Evolutionary conservation across 2,888 invertebrate species (phyloP), one percentile per base, ranked within the genome.

Genomic region (Andrena hattorfiana): DNA sequence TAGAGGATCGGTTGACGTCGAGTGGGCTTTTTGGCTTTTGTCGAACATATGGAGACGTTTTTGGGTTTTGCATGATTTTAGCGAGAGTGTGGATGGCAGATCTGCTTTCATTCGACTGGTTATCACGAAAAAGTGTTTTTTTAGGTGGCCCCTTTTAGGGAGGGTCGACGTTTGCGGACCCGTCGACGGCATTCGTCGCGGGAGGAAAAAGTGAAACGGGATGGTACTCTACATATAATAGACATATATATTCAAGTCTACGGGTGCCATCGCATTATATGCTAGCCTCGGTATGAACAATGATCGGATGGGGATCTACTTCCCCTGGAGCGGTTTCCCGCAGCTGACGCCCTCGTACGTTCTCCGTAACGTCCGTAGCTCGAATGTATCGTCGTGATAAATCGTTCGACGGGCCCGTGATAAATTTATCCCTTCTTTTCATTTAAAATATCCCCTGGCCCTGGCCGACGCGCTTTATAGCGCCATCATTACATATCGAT

Each of bases 341-440:
- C 88, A 88, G 88, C 87, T 87, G 88, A 86, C 88, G 86, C 85
- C 63, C 80, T 66, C 82, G 81, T 88, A 86, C 81, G 85, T 85
- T 85, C 84, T 79, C 73, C 64, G 81, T 73, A 84, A 86, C 77
- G 86, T 87, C 76, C 73, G 80, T 81, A 66, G 74, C 76, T 81
- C 64, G 69, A 87, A 84, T 83, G 87, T 87, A 87, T 88, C 87
- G 87, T 81, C 76, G 66, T 84, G 83, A 87, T 87, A 88, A 85
- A 88, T 88, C 84, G 85, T 81, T 83, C 86, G 84, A 75, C 80
- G 67, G 80, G 56, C 54, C 62, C 60, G 79, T 84, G 83, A 88
- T 88, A 87, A 86, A 88, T 87, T 86, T 72, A 71, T 84, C 69
- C 78, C 80, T 67, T 77, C 77, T 85, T 78, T 69, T 79, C 74